These are phyloP conservation scores for Athripsodes cinereus DNA, from an alignment of 2,888 invertebrate species.

Conservation along the genomic window DNA sequence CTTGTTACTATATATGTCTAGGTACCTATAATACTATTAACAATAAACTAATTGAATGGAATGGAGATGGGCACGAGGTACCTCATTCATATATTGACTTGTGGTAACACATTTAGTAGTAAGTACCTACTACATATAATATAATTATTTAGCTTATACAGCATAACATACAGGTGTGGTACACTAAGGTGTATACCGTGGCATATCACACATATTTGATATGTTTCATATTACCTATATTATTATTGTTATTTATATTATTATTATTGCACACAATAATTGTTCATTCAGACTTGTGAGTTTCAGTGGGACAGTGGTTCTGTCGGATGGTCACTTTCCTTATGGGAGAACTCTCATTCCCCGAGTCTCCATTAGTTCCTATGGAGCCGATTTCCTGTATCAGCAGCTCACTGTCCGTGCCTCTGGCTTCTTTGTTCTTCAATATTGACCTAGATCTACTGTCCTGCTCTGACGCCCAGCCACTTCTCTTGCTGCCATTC, in stretches of 20 bases:
- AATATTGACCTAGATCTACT: constrained; percentile 45
- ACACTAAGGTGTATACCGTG: too few relatives aligned
- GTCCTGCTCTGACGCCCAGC: constrained; percentile 44
- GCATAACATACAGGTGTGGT: too few relatives aligned
- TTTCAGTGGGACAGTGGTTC: constrained; percentile 33
- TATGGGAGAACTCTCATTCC: constrained; percentile 60
- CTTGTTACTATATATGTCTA: too few relatives aligned
- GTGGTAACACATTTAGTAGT: neutral
- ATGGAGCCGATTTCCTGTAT: constrained; percentile 47
- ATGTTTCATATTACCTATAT: constrained; percentile 24
- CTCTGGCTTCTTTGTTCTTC: constrained; percentile 49
- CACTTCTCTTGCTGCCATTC: constrained; percentile 45
- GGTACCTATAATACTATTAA: too few relatives aligned
- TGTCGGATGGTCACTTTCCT: constrained; percentile 47
- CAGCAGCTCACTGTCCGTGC: constrained; percentile 50
- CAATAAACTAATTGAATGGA: constrained; percentile 21
- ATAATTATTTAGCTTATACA: too few relatives aligned
- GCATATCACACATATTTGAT: neutral
- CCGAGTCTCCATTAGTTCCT: constrained; percentile 55
- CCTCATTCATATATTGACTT: neutral
- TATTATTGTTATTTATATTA: constrained; percentile 36
- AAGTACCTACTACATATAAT: too few relatives aligned
- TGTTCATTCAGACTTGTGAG: constrained; percentile 12
- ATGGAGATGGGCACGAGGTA: constrained; percentile 12
- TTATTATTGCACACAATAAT: neutral